A percentile compares a stretch with the other conserved stretches of the same genome.
phyloP scores from a whole-genome alignment of 2,888 invertebrate genomes.

The Meandrusa payeni region DNA sequence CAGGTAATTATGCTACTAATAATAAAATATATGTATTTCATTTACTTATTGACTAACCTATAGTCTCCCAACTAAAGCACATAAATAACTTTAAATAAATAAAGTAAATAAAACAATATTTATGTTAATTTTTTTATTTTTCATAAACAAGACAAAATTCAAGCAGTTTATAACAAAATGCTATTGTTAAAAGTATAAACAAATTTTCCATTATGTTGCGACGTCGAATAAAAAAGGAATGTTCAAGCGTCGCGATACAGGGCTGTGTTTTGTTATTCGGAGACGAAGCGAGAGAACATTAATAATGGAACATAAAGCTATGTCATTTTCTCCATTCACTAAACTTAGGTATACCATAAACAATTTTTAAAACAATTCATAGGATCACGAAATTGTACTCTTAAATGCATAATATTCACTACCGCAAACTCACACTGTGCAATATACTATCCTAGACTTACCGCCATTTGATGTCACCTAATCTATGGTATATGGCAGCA shows the following conservation, averaged over 20 bases:
- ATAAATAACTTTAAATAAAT: too few species aligned
- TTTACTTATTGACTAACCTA: too few species aligned
- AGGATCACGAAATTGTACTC: slow-evolving; percentile 26
- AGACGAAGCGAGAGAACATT: slow-evolving; percentile 24
- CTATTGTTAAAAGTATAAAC: slow-evolving; percentile 47
- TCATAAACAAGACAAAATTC: slow-evolving; percentile 19
- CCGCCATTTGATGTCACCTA: background rate
- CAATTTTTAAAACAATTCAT: slow-evolving; percentile 12
- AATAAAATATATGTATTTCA: too few species aligned
- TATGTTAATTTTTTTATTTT: slow-evolving; percentile 15
- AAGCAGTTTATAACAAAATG: slow-evolving; percentile 58
- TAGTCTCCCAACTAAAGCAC: too few species aligned
- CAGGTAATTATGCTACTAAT: too few species aligned
- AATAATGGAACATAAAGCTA: slow-evolving; percentile 10
- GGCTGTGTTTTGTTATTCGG: slow-evolving; percentile 6
- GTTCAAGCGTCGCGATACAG: slow-evolving; percentile 30
- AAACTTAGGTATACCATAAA: slow-evolving; percentile 1
- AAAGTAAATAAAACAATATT: slow-evolving; percentile 1
- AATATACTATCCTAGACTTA: slow-evolving; percentile 31
- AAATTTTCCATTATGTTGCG: slow-evolving; percentile 26
- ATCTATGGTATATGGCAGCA: background rate
- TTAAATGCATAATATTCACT: slow-evolving; percentile 53
- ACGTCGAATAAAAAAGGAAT: slow-evolving; percentile 31
- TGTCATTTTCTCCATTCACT: background rate
- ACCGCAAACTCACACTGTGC: slow-evolving; percentile 46